These are phyloP conservation scores for Pseudanteris insignis DNA, from an alignment of 2,888 invertebrate species.

Conservation along the genomic window DNA sequence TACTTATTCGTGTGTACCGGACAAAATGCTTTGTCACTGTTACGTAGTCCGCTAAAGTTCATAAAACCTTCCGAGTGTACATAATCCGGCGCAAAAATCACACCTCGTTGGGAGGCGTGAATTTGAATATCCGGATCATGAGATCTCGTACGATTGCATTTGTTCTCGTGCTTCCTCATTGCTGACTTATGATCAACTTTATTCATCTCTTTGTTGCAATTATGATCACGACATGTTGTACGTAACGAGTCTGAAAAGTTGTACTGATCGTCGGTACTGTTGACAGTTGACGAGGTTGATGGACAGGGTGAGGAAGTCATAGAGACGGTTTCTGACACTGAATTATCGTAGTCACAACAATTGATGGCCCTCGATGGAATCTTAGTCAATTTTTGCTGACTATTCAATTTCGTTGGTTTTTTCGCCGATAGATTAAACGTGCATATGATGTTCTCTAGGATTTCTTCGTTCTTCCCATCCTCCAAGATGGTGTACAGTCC, in stretches of 20 bases:
- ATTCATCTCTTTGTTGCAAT: background rate
- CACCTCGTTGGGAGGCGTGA: slow-evolving; percentile 7
- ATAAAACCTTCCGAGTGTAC: slow-evolving; percentile 6
- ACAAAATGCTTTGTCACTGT: slow-evolving; percentile 1
- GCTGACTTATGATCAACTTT: background rate
- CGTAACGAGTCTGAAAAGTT: slow-evolving; percentile 18
- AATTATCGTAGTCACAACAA: slow-evolving; percentile 11
- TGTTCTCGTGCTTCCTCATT: background rate
- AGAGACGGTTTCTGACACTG: slow-evolving; percentile 1
- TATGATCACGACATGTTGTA: slow-evolving; percentile 5
- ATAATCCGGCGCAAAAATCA: slow-evolving; percentile 8
- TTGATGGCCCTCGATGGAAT: background rate
- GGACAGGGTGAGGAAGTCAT: slow-evolving; percentile 24
- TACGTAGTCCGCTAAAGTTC: background rate
- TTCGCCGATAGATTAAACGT: slow-evolving; percentile 46
- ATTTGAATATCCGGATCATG: slow-evolving; percentile 4
- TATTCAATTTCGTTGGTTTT: background rate
- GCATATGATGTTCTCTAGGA: slow-evolving; percentile 55
- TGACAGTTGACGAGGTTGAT: slow-evolving; percentile 14
- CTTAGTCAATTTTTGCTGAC: background rate
- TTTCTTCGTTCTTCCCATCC: slow-evolving; percentile 54
- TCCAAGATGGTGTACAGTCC: slow-evolving; percentile 59
- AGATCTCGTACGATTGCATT: background rate
- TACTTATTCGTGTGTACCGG: slow-evolving; percentile 9
- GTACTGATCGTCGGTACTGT: slow-evolving; percentile 18